These are phyloP conservation scores for Pelecanoides urinatrix DNA, from an alignment of 2,113 vertebrate species.

Conservation along the genomic window DNA sequence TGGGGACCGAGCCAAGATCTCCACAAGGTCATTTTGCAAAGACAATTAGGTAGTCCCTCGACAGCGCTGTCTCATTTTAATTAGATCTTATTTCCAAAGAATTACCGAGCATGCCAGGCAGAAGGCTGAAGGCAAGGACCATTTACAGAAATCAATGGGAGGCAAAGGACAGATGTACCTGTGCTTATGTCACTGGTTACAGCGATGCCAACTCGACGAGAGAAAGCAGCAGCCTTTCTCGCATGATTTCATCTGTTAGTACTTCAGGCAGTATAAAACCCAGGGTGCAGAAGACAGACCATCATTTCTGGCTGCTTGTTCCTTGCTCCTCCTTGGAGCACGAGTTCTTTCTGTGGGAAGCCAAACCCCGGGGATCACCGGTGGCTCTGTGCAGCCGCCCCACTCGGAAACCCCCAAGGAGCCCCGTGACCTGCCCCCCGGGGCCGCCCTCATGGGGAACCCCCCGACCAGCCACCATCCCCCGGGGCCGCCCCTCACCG, in stretches of 20 bases:
- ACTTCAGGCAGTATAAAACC: background rate
- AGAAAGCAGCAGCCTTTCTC: background rate
- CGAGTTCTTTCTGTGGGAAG: accelerated
- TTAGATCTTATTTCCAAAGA: slow-evolving; percentile 57
- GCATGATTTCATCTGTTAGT: background rate
- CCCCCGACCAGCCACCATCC: too few species aligned
- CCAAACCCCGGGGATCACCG: accelerated
- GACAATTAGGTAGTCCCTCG: slow-evolving; percentile 53
- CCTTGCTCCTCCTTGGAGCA: accelerated
- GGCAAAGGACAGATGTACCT: background rate
- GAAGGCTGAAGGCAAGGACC: background rate
- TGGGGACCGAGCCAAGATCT: background rate
- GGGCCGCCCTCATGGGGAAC: too few species aligned
- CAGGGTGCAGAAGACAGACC: background rate
- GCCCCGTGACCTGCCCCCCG: too few species aligned
- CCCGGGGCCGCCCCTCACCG: background rate
- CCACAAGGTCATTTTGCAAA: slow-evolving; percentile 55
- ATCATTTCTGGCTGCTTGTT: background rate
- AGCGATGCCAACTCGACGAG: background rate
- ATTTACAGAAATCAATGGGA: background rate
- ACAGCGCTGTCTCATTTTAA: slow-evolving; percentile 46
- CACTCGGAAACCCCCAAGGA: too few species aligned
- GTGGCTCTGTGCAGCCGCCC: background rate
- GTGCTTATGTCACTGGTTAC: background rate
- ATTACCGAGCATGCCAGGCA: background rate